A percentile compares a stretch with the other conserved stretches of the same genome.
These are phyloP conservation scores for Epinephelus coioides DNA, from an alignment of 2,797 vertebrate genomes.

Conservation along the genomic window DNA sequence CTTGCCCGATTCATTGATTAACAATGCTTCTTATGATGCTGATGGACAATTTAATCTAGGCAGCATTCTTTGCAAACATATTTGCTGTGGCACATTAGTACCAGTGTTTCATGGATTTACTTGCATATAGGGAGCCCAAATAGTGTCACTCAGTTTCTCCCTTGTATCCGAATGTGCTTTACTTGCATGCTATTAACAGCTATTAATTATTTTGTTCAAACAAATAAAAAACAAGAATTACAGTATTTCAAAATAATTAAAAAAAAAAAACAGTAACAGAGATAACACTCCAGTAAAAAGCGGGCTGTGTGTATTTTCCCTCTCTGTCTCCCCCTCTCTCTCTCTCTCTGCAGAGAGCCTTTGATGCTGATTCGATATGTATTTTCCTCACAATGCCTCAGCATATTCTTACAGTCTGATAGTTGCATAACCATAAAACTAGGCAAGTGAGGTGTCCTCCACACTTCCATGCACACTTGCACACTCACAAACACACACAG, in stretches of 20 bases:
- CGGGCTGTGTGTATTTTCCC: slow-evolving; percentile 45
- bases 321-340: not conserved
- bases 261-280: not conserved
- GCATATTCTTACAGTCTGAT: slow-evolving; percentile 52
- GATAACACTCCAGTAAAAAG: not conserved
- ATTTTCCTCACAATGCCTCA: slow-evolving; percentile 52
- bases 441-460: slow-evolving; percentile 51
- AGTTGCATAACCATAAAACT: slow-evolving; percentile 59
- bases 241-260: not conserved
- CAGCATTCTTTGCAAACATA: too few relatives aligned
- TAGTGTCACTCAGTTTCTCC: too few relatives aligned
- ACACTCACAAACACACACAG: slow-evolving; percentile 3
- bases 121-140: too few relatives aligned
- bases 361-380: slow-evolving; percentile 46
- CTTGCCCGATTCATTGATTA: too few relatives aligned
- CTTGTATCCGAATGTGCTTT: too few relatives aligned
- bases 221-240: too few relatives aligned
- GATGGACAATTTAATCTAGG: too few relatives aligned
- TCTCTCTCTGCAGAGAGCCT: slow-evolving; percentile 4
- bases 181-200: too few relatives aligned
- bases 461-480: not conserved
- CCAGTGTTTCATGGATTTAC: too few relatives aligned
- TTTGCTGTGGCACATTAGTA: too few relatives aligned
- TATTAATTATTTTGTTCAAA: too few relatives aligned
- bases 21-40: too few relatives aligned